Evolutionary conservation across 1,140 invertebrate genomes (phyloP), one percentile per base, ranked within the genome.

Genomic region (Alviniconcha marisindica): DNA sequence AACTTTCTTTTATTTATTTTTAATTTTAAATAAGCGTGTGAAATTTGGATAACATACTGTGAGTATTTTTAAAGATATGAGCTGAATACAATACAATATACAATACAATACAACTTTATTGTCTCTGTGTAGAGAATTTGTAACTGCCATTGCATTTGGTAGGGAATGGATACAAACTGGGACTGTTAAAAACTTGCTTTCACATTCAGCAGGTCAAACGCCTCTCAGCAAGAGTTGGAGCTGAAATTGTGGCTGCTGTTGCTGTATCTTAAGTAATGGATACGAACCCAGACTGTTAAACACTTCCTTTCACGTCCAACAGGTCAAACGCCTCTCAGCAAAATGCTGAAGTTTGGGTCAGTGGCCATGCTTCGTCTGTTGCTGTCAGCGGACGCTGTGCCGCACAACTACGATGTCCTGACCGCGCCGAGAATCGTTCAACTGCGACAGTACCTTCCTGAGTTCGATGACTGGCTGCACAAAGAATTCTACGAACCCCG

Each of bases 391-490:
- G 78, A 80, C 40, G 78, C 78, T 10, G 78, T 60, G 0, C 78
- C 78, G 0, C 78, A 80, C 60, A 33, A 28, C 56, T 63, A 80
- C 40, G 78, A 80, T 40, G 69, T 80, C 12, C n/a, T 69, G n/a
- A 80, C 54, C 15, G 56, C 78, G 10, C 78, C 78, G 12, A 33
- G 78, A 7, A 80, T 80, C 42, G 56, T 80, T 2, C 78, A 80
- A 48, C 78, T 80, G 36, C 56, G 56, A 31, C 36, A 80, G 38
- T 66, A 42, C 60, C n/a, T 80, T 28, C 78, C 78, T 24, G 78
- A 80, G 4, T 69, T 80, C 31, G 78, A 80, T 60, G 78, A 28
- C 12, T 80, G 78, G 78, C 40, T 80, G n/a, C 78, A 66, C 38
- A 15, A 69, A 15, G 78, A 80, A 60, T 36, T 80, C 24, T 66